phyloP scores from a whole-genome alignment of 2,797 vertebrate genomes.

The Crenuchus spilurus region DNA sequence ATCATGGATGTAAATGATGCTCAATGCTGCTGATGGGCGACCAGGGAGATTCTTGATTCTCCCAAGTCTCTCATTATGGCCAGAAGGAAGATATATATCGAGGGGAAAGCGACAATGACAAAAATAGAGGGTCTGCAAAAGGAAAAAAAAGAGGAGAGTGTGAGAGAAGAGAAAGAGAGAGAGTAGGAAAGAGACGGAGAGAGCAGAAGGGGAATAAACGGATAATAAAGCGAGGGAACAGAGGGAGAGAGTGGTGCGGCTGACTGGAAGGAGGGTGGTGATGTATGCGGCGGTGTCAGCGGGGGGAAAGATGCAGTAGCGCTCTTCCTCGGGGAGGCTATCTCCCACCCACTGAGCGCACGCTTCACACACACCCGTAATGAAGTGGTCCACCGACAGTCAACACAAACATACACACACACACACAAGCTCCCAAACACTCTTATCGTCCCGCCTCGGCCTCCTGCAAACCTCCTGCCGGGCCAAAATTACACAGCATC shows the following conservation, averaged over 20 bases:
- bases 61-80: conserved; percentile 72
- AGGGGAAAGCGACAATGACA: conserved; percentile 61
- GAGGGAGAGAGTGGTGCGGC: conserved; percentile 79
- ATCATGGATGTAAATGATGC: conserved; percentile 82
- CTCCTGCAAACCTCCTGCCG: conserved; percentile 46
- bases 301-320: conserved; percentile 80
- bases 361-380: conserved; percentile 59
- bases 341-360: conserved; percentile 70
- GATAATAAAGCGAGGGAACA: conserved; percentile 70
- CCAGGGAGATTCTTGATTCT: conserved; percentile 71
- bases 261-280: conserved; percentile 79
- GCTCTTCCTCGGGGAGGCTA: conserved; percentile 75
- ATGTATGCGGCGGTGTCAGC: conserved; percentile 84
- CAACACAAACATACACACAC: conserved; percentile 54
- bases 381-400: conserved; percentile 60
- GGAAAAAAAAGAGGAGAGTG: conserved; percentile 66
- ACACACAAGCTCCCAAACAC: conserved; percentile 29
- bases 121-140: conserved; percentile 65
- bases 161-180: conserved; percentile 51
- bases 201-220: conserved; percentile 50
- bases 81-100: conserved; percentile 61
- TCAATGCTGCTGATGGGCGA: conserved; percentile 81
- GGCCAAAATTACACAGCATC: conserved; percentile 55
- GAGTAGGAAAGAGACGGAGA: conserved; percentile 42
- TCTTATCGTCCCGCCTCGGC: conserved; percentile 54